These are phyloP conservation scores for Drosophila ficusphila DNA, from an alignment of 1,140 invertebrate genomes.

Conservation along the genomic window DNA sequence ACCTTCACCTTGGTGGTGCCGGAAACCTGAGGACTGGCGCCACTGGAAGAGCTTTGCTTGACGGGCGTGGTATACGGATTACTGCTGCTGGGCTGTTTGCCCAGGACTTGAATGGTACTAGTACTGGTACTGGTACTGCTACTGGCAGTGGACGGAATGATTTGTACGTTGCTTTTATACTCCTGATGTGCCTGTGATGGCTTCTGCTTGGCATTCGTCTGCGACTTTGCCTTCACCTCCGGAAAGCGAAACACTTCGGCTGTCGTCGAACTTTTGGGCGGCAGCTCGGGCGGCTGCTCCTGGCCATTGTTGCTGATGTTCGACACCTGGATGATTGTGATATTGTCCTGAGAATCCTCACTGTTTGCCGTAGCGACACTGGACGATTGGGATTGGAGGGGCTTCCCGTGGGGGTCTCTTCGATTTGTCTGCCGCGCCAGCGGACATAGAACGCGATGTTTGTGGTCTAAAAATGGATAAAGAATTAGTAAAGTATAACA, in stretches of 20 bases:
- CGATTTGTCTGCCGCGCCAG: slow-evolving; percentile 72
- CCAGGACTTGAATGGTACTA: slow-evolving; percentile 72
- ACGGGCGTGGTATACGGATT: slow-evolving; percentile 68
- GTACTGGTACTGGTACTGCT: slow-evolving; percentile 38
- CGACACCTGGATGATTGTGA: slow-evolving; percentile 82
- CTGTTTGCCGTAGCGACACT: not conserved
- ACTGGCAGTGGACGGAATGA: slow-evolving; percentile 82
- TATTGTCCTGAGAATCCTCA: slow-evolving; percentile 65
- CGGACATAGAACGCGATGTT: slow-evolving; percentile 78
- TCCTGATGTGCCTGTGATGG: slow-evolving; percentile 48
- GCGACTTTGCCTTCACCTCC: slow-evolving; percentile 55
- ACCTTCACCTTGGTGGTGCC: slow-evolving; percentile 78
- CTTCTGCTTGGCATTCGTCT: slow-evolving; percentile 27
- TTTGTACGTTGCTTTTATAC: slow-evolving; percentile 84
- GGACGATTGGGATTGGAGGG: slow-evolving; percentile 10
- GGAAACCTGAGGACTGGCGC: slow-evolving; percentile 14
- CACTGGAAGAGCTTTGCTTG: slow-evolving; percentile 48
- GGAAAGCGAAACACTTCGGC: slow-evolving; percentile 81
- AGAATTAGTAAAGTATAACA: too few species aligned
- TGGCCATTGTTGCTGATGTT: slow-evolving; percentile 50
- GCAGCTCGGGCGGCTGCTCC: slow-evolving; percentile 57
- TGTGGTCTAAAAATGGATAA: slow-evolving; percentile 57
- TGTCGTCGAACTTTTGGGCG: slow-evolving; percentile 50
- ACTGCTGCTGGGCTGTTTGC: slow-evolving; percentile 33
- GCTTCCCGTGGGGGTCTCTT: slow-evolving; percentile 32